phyloP scores from a whole-genome alignment of 2,888 invertebrate genomes.

The Eupeodes latifasciatus region DNA sequence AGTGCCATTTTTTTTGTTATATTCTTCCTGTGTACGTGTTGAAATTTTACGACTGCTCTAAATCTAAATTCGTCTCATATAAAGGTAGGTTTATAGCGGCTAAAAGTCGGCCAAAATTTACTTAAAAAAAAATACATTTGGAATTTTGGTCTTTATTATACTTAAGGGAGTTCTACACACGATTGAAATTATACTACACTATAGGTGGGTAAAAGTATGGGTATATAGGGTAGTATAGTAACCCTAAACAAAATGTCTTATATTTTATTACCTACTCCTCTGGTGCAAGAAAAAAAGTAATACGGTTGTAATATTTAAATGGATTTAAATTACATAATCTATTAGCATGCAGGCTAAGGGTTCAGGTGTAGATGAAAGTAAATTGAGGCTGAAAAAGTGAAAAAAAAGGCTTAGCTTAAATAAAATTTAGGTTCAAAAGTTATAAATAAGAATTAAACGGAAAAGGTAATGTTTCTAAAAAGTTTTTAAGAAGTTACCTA shows the following conservation, averaged over 20 bases:
- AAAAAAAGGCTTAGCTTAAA: neutral
- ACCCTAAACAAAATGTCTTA: slow-evolving; percentile 20
- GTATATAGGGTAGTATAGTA: slow-evolving; percentile 15
- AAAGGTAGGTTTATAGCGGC: slow-evolving; percentile 49
- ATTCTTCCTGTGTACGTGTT: slow-evolving; percentile 23
- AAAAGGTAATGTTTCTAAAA: too few species aligned
- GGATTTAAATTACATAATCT: slow-evolving; percentile 62
- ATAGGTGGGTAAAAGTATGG: too few species aligned
- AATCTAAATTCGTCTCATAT: slow-evolving; percentile 68
- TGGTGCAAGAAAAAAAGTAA: slow-evolving; percentile 20
- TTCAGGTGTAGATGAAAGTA: neutral
- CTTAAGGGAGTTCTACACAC: slow-evolving; percentile 44
- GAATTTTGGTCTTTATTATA: slow-evolving; percentile 47
- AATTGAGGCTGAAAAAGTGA: neutral
- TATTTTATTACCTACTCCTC: slow-evolving; percentile 14
- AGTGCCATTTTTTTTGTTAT: slow-evolving; percentile 3
- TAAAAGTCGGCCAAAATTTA: slow-evolving; percentile 65
- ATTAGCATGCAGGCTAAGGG: slow-evolving; percentile 18
- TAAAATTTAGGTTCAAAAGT: neutral
- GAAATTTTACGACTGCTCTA: slow-evolving; percentile 69
- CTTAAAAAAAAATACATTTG: slow-evolving; percentile 35
- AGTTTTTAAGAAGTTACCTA: too few species aligned
- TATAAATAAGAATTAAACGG: neutral
- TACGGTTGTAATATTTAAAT: slow-evolving; percentile 47
- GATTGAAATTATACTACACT: neutral